Conservation (phyloP, 2,797 vertebrate species). For the Phoxinus dragarum region DNA sequence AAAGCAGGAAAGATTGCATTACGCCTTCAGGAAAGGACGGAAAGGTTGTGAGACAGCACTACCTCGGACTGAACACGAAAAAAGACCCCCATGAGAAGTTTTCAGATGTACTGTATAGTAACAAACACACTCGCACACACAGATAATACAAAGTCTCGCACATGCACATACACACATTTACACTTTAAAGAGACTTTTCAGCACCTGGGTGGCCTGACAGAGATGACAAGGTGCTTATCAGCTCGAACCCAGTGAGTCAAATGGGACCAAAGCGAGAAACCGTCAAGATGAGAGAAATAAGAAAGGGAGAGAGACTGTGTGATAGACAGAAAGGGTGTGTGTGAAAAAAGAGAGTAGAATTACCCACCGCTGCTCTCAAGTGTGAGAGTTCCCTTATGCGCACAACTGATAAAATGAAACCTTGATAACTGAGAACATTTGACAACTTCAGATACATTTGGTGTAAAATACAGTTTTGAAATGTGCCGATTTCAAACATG, state of each 20-base stretch:
- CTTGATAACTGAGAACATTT: neutral
- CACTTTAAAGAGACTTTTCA: slow-evolving; percentile 8
- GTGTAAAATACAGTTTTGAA: neutral
- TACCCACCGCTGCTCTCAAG: slow-evolving; percentile 41
- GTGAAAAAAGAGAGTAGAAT: neutral
- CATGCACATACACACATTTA: slow-evolving; percentile 6
- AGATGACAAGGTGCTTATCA: slow-evolving; percentile 44
- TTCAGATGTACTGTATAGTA: neutral
- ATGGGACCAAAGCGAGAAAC: slow-evolving; percentile 15
- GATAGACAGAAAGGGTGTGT: slow-evolving; percentile 14
- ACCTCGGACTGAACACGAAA: neutral
- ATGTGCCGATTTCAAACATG: neutral
- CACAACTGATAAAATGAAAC: slow-evolving; percentile 25
- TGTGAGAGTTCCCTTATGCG: slow-evolving; percentile 2
- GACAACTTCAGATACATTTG: slow-evolving; percentile 15
- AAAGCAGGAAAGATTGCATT: neutral
- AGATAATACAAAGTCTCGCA: neutral
- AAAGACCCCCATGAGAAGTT: neutral
- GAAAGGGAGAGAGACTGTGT: slow-evolving; percentile 4
- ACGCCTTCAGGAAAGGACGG: neutral
- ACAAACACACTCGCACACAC: neutral
- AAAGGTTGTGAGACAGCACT: slow-evolving; percentile 21
- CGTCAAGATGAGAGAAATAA: neutral
- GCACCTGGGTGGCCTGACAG: slow-evolving; percentile 32
- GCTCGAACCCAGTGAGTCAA: slow-evolving; percentile 4